Conservation (phyloP, 1,140 invertebrate genomes). For the Nylanderia fulva region DNA sequence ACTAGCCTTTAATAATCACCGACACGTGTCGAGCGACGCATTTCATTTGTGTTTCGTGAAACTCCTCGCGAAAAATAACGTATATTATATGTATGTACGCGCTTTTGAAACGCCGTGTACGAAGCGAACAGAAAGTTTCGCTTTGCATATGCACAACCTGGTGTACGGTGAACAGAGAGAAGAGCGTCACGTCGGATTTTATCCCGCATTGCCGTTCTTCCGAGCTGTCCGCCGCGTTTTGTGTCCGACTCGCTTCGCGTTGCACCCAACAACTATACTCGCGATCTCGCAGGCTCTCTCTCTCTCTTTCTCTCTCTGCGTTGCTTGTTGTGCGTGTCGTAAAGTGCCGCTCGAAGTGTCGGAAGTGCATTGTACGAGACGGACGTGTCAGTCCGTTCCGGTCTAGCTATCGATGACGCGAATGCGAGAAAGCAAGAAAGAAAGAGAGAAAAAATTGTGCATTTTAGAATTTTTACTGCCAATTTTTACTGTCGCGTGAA, state of each 20-base stretch:
- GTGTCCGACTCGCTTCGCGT: conserved; percentile 26
- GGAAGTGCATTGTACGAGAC: conserved; percentile 24
- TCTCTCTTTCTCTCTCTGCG: too few relatives aligned
- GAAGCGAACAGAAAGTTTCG: conserved; percentile 35
- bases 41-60: background rate
- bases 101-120: conserved; percentile 47
- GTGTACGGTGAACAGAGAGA: conserved; percentile 37
- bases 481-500: background rate
- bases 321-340: conserved; percentile 43
- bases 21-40: conserved; percentile 18
- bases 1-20: background rate
- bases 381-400: conserved; percentile 2
- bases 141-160: conserved; percentile 52
- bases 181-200: conserved; percentile 47
- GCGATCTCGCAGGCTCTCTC: conserved; percentile 29
- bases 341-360: conserved; percentile 45
- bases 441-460: background rate
- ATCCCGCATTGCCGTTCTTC: conserved; percentile 33
- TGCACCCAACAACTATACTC: background rate
- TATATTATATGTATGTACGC: too few relatives aligned
- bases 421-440: background rate
- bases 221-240: conserved; percentile 51
- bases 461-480: too few relatives aligned
- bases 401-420: background rate
- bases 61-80: background rate